Base-by-base conservation (phyloP, 2,888 invertebrate genomes). In the Ceramica pisi region DNA sequence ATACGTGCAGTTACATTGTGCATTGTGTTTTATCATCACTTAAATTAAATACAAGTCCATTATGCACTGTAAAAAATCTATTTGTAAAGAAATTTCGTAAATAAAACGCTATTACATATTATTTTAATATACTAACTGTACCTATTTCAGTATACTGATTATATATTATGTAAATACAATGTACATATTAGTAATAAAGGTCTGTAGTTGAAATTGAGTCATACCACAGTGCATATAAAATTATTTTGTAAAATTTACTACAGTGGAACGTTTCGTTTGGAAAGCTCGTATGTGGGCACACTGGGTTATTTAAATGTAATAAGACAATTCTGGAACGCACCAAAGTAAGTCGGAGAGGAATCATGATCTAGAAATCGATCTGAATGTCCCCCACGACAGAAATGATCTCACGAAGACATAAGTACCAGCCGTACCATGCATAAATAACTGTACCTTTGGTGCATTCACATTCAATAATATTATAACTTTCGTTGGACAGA, bases 351-450 rank as follows among this genome's bases (percentile, higher is more conserved):
- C 9, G 23, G n/a, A 59, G 35, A 16, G 51, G 57, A 50, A 55
- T 66, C 62, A 53, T 59, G 14, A 60, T 75, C 48, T 46, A 62
- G 44, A 41, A 57, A 48, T 21, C 26, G 46, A 75, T 63, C 59
- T 53, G 59, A 61, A 41, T 55, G 21, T 53, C 51, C 41, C 16
- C 26, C 26, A n/a, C 10, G 19, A 56, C 60, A 35, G 23, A 69
- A 23, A 63, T 21, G 44, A 60, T 68, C 57, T 64, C 41, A 61
- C 16, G 23, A 67, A 67, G 66, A 73, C 80, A 71, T 75, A 61
- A 81, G 84, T 80, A 83, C 85, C 84, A 85, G 85, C 83, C 83
- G 73, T 85, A 83, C 85, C 53, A 72, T 78, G 81, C 63, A 51
- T 44, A 16, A 38, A 51, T 56, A 53, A 71, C 65, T 31, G 53